A percentile compares a stretch with the other conserved stretches of the same genome.
Conservation (phyloP, 2,797 vertebrate genomes). For the Cygnus olor region DNA sequence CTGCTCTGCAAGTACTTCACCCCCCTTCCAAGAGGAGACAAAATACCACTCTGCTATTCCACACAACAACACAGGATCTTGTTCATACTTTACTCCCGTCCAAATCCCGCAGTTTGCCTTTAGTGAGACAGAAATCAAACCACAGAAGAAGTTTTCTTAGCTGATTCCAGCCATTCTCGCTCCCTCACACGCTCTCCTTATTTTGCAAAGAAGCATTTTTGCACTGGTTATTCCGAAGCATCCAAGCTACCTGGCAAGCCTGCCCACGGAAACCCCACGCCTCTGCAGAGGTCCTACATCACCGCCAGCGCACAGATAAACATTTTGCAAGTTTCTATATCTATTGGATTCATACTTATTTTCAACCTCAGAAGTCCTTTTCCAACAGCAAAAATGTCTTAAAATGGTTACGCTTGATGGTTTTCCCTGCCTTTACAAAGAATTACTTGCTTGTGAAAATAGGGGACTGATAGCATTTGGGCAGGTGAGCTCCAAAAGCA, state of each 20-base stretch:
- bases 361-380: background rate
- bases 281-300: background rate
- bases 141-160: conserved; percentile 24
- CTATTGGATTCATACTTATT: background rate
- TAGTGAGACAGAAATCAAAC: conserved; percentile 55
- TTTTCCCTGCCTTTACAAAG: background rate
- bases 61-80: background rate
- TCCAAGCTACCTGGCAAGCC: background rate
- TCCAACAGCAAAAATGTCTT: background rate
- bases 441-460: background rate
- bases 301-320: background rate
- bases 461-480: background rate
- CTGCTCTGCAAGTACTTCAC: conserved; percentile 45
- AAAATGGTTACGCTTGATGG: background rate
- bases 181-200: background rate
- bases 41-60: conserved; percentile 43
- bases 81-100: background rate
- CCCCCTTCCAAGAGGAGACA: background rate
- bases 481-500: background rate
- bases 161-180: background rate
- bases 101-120: conserved; percentile 49
- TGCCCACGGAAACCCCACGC: conserved; percentile 4
- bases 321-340: background rate
- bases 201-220: background rate
- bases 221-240: background rate